A percentile compares a stretch with the other conserved stretches of the same genome.
Evolutionary conservation across 2,797 vertebrate species (phyloP).

Genomic region (Masticophis lateralis): DNA sequence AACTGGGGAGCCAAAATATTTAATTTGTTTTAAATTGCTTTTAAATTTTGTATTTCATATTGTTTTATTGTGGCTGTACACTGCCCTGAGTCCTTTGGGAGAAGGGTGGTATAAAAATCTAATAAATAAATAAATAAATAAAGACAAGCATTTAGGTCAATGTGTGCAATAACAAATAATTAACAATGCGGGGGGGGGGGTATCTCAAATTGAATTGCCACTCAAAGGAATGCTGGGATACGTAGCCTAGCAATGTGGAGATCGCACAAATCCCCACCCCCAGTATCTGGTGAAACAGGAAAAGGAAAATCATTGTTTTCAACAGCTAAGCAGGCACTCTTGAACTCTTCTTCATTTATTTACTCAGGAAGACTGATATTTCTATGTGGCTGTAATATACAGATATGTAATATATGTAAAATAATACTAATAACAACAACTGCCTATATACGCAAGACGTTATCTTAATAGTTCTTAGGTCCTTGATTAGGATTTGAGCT

Average conservation of each 20-base stretch:
- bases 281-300: not conserved
- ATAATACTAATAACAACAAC: not conserved
- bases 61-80: too few relatives aligned
- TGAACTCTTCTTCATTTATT: not conserved
- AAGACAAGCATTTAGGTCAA: not conserved
- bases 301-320: not conserved
- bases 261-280: not conserved
- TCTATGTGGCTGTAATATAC: not conserved
- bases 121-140: too few relatives aligned
- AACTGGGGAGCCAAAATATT: too few relatives aligned
- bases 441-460: not conserved
- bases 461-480: not conserved
- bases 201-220: not conserved
- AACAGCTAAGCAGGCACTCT: not conserved
- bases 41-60: too few relatives aligned
- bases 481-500: not conserved
- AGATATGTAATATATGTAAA: not conserved
- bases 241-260: not conserved
- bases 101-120: too few relatives aligned
- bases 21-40: too few relatives aligned
- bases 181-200: not conserved
- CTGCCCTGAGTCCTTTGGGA: too few relatives aligned
- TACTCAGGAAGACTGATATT: not conserved
- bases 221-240: not conserved
- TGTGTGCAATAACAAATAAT: not conserved